Evolutionary conservation across 2,113 vertebrate genomes (phyloP).

Genomic region (Meleagris gallopavo): DNA sequence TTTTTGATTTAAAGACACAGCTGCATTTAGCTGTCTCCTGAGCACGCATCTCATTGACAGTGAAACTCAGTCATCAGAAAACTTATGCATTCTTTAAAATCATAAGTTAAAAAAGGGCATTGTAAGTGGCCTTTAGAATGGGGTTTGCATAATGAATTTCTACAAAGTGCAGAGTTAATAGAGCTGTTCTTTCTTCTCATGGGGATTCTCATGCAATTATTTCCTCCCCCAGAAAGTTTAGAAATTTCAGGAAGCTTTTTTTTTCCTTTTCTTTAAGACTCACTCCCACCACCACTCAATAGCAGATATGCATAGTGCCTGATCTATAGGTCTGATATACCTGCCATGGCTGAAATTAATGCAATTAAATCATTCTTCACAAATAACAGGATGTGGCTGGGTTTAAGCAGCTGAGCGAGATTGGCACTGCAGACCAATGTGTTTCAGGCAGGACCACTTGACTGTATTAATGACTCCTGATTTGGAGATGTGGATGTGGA

Average conservation of each 20-base stretch:
- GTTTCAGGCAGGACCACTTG: not conserved
- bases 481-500: not conserved
- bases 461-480: not conserved
- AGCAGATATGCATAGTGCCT: not conserved
- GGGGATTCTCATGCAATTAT: not conserved
- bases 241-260: not conserved
- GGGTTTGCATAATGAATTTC: not conserved
- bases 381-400: not conserved
- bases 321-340: not conserved
- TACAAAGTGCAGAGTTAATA: not conserved
- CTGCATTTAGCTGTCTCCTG: not conserved
- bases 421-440: rapidly evolving
- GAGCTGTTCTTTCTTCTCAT: not conserved
- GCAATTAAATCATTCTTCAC: not conserved
- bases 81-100: not conserved
- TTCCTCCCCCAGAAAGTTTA: not conserved
- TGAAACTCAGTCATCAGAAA: not conserved
- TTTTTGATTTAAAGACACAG: not conserved
- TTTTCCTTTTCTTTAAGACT: not conserved
- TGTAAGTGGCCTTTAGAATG: not conserved
- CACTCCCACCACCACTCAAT: not conserved
- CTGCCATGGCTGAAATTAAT: not conserved
- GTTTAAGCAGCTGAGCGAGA: not conserved
- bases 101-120: not conserved
- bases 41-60: not conserved